Base-by-base conservation (phyloP, 2,797 vertebrate genomes). In the Rousettus madagascariensis region DNA sequence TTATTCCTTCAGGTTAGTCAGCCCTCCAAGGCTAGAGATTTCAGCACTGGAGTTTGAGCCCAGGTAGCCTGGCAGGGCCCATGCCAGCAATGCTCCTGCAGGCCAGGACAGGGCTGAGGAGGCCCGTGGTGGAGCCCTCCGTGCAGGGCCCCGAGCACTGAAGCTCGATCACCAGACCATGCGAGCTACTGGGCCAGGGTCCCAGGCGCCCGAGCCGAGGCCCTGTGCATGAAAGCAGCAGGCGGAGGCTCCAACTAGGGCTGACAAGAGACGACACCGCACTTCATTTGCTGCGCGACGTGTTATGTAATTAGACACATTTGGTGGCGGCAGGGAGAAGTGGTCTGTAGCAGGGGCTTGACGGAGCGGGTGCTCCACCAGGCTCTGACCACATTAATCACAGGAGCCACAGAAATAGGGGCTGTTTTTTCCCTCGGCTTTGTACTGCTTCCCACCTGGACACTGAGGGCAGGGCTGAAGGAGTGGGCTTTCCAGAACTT, bases 361-460 rank as follows among this genome's bases (percentile, higher is more conserved):
- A 99, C 99, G 98, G 99, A 99, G 98, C 98, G 97, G 98, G 97
- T 95, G 86, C 97, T 98, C 98, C 98, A 97, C 98, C 98, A 98
- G 97, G 98, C 98, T 98, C 98, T 0, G 74, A 98, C 98, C 98
- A 98, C 98, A 99, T 99, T 99, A 99, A 99, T 99, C 99, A 99
- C 94, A 93, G 78, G 96, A 98, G 96, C 98, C 97, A 95, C 97
- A 98, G 98, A 88, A 97, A 95, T 74, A 71, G 97, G 97, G 98
- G 97, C 97, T 86, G 69, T 98, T 98, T 98, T 98, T 98, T 98
- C 98, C 59, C 4, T 80, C 95, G 96, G 95, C 72, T 97, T 92
- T 96, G 63, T 91, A 41, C 43, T 49, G 22, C 85, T 97, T 97
- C 68, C 85, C 46, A 28, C 93, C 41, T 68, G 59, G 71, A 17